These are phyloP conservation scores for Melipona beecheii DNA, from an alignment of 2,888 invertebrate genomes.

Conservation along the genomic window DNA sequence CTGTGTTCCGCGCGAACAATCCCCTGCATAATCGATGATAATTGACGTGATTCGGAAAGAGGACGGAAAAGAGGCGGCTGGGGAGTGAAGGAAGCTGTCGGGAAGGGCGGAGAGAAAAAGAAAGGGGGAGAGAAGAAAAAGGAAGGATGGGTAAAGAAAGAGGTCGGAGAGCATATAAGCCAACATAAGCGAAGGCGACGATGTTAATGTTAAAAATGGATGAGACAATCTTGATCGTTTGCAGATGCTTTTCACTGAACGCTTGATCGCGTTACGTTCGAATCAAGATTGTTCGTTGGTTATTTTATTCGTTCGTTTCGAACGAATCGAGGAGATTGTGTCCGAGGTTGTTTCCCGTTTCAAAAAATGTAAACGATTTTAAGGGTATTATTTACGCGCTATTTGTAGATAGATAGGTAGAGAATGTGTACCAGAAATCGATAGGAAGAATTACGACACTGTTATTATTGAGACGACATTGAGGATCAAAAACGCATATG, in stretches of 20 bases:
- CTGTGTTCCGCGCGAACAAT: constrained; percentile 13
- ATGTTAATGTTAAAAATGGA: background rate
- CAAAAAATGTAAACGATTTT: background rate
- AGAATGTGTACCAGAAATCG: background rate
- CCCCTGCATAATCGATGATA: background rate
- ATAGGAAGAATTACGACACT: background rate
- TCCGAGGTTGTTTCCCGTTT: background rate
- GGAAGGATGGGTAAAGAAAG: background rate
- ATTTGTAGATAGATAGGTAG: constrained; percentile 1
- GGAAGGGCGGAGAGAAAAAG: background rate
- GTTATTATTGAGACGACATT: background rate
- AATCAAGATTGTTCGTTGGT: background rate
- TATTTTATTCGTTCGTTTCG: background rate
- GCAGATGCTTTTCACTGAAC: background rate
- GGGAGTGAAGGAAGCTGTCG: background rate
- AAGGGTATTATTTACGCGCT: background rate
- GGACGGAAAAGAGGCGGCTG: too few relatives aligned
- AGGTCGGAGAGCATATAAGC: background rate
- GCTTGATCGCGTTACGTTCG: background rate
- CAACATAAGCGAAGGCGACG: background rate
- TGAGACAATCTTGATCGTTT: background rate
- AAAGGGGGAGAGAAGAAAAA: background rate
- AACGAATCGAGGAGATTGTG: background rate
- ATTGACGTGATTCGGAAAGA: background rate
- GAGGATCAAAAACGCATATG: background rate